Conservation (phyloP, 37 sponge, comb jelly and placozoan species). For the Chondrosia reniformis region DNA sequence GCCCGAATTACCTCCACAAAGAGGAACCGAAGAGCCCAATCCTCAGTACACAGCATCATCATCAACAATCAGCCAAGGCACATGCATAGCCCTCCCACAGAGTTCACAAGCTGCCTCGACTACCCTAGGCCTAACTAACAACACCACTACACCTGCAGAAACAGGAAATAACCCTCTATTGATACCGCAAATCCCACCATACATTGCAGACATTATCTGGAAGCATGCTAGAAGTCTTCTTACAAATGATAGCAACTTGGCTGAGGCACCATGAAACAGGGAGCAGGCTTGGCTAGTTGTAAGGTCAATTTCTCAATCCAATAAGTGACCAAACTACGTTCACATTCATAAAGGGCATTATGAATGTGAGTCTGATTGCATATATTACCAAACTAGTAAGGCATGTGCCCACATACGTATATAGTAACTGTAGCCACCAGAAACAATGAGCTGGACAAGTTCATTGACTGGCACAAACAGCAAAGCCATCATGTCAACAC, state of each 20-base stretch:
- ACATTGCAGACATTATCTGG: neutral
- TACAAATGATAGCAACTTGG: neutral
- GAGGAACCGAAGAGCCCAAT: no score
- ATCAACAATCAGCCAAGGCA: no score
- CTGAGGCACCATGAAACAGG: neutral
- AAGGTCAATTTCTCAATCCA: neutral
- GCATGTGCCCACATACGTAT: conserved; percentile 31
- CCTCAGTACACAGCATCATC: no score
- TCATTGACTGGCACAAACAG: neutral
- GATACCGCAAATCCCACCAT: neutral
- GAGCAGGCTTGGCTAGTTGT: neutral
- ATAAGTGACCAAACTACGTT: neutral
- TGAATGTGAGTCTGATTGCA: conserved; percentile 30
- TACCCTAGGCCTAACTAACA: no score
- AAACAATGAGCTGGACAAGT: conserved; percentile 1
- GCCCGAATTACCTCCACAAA: neutral
- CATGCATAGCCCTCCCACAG: no score
- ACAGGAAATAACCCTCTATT: neutral
- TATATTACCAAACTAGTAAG: conserved; percentile 7
- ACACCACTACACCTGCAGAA: no score
- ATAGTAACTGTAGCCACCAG: conserved; percentile 15
- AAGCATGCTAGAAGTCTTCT: neutral
- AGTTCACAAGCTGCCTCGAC: no score
- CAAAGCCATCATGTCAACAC: neutral
- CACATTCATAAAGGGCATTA: conserved; percentile 6